phyloP scores from a whole-genome alignment of 1,140 invertebrate species.

The Aphaenogaster ashmeadi region DNA sequence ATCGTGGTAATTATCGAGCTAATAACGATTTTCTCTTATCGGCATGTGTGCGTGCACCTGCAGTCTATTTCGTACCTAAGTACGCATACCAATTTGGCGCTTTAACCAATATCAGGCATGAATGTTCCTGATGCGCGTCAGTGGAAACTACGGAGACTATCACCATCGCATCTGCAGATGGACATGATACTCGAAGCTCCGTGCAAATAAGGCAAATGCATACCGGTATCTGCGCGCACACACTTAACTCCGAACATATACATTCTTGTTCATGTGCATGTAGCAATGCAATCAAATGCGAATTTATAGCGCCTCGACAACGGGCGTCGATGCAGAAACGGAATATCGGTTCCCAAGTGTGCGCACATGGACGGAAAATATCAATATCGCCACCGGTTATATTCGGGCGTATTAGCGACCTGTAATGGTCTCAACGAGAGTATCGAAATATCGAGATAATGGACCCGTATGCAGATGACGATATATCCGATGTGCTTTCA shows the following conservation, averaged over 20 bases:
- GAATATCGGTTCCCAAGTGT: constrained; percentile 39
- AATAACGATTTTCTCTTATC: background rate
- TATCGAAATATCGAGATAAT: constrained; percentile 40
- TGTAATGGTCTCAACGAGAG: constrained; percentile 9
- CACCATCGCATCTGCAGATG: constrained; percentile 14
- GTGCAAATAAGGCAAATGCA: constrained; percentile 44
- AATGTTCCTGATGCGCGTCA: constrained; percentile 41
- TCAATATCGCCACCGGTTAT: constrained; percentile 9
- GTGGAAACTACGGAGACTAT: constrained; percentile 17
- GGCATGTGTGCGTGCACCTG: background rate
- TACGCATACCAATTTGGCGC: background rate
- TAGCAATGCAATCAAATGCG: constrained; percentile 19
- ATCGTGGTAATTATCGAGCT: background rate
- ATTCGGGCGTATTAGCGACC: constrained; percentile 18
- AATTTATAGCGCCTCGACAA: constrained; percentile 35
- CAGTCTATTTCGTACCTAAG: background rate
- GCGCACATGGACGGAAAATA: background rate
- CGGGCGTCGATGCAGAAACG: constrained; percentile 29
- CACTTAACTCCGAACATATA: background rate
- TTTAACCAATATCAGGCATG: constrained; percentile 18
- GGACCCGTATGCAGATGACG: background rate
- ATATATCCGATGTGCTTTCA: background rate
- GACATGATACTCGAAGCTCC: constrained; percentile 19
- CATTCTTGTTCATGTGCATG: background rate
- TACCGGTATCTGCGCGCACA: background rate